These are phyloP conservation scores for Zosterops hypoxanthus DNA, from an alignment of 2,113 vertebrate genomes.

Conservation along the genomic window DNA sequence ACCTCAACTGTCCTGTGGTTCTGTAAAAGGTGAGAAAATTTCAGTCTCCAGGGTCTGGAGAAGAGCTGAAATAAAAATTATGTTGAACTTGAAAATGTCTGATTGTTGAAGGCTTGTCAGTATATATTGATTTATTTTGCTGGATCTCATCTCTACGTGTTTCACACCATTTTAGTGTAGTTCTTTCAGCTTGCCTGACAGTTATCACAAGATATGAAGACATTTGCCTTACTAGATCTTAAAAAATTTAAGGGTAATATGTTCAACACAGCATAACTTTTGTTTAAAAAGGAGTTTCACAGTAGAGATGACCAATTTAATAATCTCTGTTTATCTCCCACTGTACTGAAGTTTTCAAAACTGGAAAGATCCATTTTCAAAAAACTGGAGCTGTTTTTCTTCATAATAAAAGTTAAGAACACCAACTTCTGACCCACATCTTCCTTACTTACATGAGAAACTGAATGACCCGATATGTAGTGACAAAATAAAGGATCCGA, in stretches of 20 bases:
- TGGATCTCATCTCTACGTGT: background rate
- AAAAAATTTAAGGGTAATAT: background rate
- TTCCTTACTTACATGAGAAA: background rate
- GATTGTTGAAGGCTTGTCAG: background rate
- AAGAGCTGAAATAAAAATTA: background rate
- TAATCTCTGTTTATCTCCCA: background rate
- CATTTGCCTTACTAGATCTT: background rate
- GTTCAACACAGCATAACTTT: background rate
- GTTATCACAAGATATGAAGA: background rate
- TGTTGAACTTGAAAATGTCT: background rate
- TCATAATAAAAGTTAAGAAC: background rate
- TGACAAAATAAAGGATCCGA: background rate
- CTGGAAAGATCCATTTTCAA: background rate
- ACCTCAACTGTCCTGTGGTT: accelerated
- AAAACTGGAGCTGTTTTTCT: background rate
- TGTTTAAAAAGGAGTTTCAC: background rate
- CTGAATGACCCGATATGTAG: background rate
- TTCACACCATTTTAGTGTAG: background rate
- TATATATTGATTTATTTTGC: background rate
- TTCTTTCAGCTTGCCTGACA: background rate
- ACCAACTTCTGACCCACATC: background rate
- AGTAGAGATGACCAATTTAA: background rate
- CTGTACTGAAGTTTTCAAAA: background rate
- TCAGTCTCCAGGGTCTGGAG: background rate
- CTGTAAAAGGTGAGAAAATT: background rate